Evolutionary conservation across 2,797 vertebrate species (phyloP).

Genomic region (Heliangelus exortis): DNA sequence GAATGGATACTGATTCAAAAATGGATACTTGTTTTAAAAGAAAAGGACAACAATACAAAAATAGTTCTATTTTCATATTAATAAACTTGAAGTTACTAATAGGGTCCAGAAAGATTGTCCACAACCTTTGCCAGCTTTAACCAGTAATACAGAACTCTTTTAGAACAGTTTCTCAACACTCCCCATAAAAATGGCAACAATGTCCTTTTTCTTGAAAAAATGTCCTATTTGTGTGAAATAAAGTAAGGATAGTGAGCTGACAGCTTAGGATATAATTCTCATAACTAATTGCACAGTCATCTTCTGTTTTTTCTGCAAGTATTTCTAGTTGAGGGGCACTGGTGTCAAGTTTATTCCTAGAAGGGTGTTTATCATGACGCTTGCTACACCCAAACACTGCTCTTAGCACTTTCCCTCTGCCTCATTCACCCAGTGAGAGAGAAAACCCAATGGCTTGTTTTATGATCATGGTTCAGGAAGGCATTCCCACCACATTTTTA

Average conservation of each 20-base stretch:
- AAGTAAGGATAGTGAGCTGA: not conserved
- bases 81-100: not conserved
- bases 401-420: not conserved
- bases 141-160: not conserved
- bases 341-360: not conserved
- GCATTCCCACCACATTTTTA: not conserved
- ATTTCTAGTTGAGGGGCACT: not conserved
- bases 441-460: not conserved
- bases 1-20: not conserved
- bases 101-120: not conserved
- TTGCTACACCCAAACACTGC: not conserved
- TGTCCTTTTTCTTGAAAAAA: not conserved
- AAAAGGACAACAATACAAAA: not conserved
- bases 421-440: not conserved
- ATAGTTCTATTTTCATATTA: not conserved
- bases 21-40: not conserved
- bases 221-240: not conserved
- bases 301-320: not conserved
- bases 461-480: not conserved
- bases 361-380: not conserved
- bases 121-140: not conserved
- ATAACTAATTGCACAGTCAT: not conserved
- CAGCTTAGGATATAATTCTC: not conserved
- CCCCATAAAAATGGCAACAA: not conserved
- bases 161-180: not conserved